Evolutionary conservation across 2,113 vertebrate genomes (phyloP).

Genomic region (Tupaia chinensis): DNA sequence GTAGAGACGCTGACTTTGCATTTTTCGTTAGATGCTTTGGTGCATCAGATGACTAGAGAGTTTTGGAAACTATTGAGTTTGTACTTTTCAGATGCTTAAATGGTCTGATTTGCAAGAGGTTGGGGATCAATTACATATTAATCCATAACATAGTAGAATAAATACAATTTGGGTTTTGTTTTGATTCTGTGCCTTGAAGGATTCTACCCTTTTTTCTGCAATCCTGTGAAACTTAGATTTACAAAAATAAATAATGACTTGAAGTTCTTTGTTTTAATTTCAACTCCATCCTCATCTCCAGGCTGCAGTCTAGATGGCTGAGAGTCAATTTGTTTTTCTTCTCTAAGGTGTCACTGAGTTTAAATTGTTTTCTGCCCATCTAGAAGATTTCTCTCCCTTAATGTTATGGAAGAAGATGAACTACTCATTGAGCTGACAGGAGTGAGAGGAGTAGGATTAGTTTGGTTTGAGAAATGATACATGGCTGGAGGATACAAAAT

Average conservation of each 20-base stretch:
- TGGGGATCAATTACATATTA: neutral
- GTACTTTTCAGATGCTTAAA: neutral
- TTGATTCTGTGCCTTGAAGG: neutral
- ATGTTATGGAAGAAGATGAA: slow-evolving; percentile 84
- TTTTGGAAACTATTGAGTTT: neutral
- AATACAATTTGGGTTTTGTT: neutral
- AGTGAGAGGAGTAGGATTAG: slow-evolving; percentile 81
- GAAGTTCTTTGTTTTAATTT: slow-evolving; percentile 61
- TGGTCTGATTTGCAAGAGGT: neutral
- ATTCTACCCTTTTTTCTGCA: neutral
- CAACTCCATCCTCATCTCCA: slow-evolving; percentile 35
- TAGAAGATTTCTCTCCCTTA: slow-evolving; percentile 80
- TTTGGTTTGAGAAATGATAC: slow-evolving; percentile 83
- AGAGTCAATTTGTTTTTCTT: slow-evolving; percentile 76
- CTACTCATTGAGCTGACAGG: slow-evolving; percentile 81
- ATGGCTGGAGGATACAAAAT: slow-evolving; percentile 77
- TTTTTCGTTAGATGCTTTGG: neutral
- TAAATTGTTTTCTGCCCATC: slow-evolving; percentile 86
- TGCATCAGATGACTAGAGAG: neutral
- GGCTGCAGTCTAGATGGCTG: slow-evolving; percentile 36
- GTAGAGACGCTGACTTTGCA: neutral
- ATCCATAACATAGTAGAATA: neutral
- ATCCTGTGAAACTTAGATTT: neutral
- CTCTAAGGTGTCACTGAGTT: slow-evolving; percentile 60
- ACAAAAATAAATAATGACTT: slow-evolving; percentile 44